phyloP scores from a whole-genome alignment of 2,888 invertebrate genomes.

The Tipula vernalis region DNA sequence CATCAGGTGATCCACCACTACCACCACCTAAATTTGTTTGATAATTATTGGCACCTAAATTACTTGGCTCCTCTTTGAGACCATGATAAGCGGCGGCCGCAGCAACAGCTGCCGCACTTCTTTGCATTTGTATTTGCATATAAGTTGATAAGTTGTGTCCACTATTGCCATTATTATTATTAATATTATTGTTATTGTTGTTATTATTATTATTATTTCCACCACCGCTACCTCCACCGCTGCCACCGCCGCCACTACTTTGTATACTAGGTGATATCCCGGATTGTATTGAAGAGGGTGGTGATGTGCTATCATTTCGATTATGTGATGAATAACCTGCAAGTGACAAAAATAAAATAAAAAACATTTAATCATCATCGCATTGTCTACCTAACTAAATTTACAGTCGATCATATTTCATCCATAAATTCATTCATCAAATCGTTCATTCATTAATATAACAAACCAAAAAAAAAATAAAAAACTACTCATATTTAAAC shows the following conservation, averaged over 20 bases:
- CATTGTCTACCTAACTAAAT: neutral
- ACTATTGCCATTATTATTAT: conserved; percentile 21
- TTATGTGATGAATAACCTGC: conserved; percentile 29
- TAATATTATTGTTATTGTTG: conserved; percentile 12
- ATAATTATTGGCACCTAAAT: conserved; percentile 15
- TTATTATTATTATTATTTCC: conserved; percentile 14
- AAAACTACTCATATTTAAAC: neutral
- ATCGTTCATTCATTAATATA: neutral
- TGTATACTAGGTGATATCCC: conserved; percentile 27
- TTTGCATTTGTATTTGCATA: conserved; percentile 30
- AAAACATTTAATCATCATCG: neutral
- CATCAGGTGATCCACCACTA: conserved; percentile 16
- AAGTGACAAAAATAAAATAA: conserved; percentile 15
- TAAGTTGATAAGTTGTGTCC: conserved; percentile 21
- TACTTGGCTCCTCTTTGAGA: conserved; percentile 32
- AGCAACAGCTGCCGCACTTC: conserved; percentile 19
- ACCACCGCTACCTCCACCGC: conserved; percentile 36
- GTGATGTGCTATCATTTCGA: conserved; percentile 32
- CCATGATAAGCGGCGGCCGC: conserved; percentile 25
- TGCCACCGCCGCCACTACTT: conserved; percentile 22
- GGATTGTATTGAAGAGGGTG: conserved; percentile 21
- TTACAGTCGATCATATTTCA: conserved; percentile 1
- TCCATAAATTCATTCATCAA: neutral
- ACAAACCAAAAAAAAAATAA: neutral
- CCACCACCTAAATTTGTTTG: conserved; percentile 17